These are phyloP conservation scores for Diprion similis DNA, from an alignment of 1,140 invertebrate genomes.

Conservation along the genomic window DNA sequence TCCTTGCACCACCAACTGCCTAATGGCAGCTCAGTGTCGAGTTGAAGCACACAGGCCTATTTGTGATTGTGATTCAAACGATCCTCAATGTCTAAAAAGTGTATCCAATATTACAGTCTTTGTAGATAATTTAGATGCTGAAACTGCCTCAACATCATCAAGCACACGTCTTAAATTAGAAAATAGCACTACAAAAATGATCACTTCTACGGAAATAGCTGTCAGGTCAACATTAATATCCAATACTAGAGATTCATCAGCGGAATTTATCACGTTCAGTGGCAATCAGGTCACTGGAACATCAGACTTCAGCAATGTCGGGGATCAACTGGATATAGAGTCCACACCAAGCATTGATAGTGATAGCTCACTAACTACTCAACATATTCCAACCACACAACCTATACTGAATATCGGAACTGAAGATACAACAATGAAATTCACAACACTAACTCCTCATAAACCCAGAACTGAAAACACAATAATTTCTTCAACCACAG, in stretches of 20 bases:
- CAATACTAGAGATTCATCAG: background rate
- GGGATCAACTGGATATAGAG: background rate
- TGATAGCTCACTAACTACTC: slow-evolving; percentile 13
- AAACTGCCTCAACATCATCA: background rate
- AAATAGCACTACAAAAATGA: background rate
- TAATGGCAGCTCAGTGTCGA: slow-evolving; percentile 65
- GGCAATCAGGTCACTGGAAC: background rate
- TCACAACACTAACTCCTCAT: slow-evolving; percentile 17
- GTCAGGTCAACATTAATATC: slow-evolving; percentile 11
- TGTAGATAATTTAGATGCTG: slow-evolving; percentile 3
- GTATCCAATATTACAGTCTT: background rate
- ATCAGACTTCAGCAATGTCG: background rate
- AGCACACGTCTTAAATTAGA: slow-evolving; percentile 3
- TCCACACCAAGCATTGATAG: slow-evolving; percentile 8
- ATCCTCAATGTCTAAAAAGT: slow-evolving; percentile 9
- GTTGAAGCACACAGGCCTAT: slow-evolving; percentile 64
- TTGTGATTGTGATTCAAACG: slow-evolving; percentile 56
- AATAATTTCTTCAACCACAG: slow-evolving; percentile 10
- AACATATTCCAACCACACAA: background rate
- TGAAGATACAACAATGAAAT: slow-evolving; percentile 2
- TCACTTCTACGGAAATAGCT: slow-evolving; percentile 15
- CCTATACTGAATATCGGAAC: background rate
- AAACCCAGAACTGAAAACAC: background rate
- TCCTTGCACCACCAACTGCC: slow-evolving; percentile 69
- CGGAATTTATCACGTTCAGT: too few species aligned